These are phyloP conservation scores for Melanocharis versteri DNA, from an alignment of 2,113 vertebrate species.

Conservation along the genomic window DNA sequence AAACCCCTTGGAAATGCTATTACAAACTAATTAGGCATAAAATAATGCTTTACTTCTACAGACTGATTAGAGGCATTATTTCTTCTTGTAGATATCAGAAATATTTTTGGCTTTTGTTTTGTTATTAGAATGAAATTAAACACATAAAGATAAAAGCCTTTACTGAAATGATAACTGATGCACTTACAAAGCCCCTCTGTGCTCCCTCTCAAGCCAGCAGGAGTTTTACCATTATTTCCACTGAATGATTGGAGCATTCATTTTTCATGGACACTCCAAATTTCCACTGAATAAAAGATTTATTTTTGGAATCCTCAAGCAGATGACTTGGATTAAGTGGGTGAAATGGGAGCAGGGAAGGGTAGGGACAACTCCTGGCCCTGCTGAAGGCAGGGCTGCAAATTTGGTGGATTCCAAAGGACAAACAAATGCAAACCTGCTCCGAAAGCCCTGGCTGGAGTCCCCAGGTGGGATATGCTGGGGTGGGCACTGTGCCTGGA, in stretches of 20 bases:
- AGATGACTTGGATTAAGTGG: background rate
- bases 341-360: background rate
- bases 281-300: background rate
- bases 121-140: background rate
- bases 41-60: conserved; percentile 56
- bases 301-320: background rate
- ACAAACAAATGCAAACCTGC: background rate
- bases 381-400: background rate
- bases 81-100: conserved; percentile 35
- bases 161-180: background rate
- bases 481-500: background rate
- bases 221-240: background rate
- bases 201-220: background rate
- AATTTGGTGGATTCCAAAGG: background rate
- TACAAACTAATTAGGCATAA: conserved; percentile 58
- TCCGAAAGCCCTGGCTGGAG: background rate
- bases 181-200: background rate
- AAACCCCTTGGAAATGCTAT: conserved; percentile 49
- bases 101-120: background rate
- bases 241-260: background rate
- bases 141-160: background rate
- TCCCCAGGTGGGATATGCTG: no score
- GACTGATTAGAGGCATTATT: conserved; percentile 61
- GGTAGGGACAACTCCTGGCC: background rate
- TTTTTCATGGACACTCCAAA: background rate